phyloP scores from a whole-genome alignment of 2,113 vertebrate species.

The Callipepla squamata region DNA sequence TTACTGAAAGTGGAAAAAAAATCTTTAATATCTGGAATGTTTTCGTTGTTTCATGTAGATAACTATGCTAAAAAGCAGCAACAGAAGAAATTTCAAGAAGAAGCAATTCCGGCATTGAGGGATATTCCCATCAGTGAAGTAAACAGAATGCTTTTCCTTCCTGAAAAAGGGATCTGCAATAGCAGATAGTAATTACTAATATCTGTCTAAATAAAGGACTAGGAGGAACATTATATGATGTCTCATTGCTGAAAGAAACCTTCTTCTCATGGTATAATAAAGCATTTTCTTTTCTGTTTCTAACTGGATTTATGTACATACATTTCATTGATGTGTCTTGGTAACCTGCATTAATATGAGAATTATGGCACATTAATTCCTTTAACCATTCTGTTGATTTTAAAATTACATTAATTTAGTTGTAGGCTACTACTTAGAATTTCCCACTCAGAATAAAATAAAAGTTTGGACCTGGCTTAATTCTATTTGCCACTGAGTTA shows the following conservation, averaged over 20 bases:
- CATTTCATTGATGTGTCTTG: background rate
- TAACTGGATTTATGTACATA: background rate
- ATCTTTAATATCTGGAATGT: background rate
- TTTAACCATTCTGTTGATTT: background rate
- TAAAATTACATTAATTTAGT: background rate
- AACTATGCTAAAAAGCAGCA: slow-evolving; percentile 85
- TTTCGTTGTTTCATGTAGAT: slow-evolving; percentile 78
- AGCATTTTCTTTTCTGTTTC: background rate
- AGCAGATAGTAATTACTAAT: background rate
- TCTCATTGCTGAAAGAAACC: background rate
- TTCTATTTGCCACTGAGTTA: background rate
- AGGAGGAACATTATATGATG: background rate
- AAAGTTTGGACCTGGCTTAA: background rate
- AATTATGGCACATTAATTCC: background rate
- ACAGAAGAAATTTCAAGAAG: slow-evolving; percentile 74
- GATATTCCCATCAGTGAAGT: slow-evolving; percentile 91
- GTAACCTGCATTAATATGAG: background rate
- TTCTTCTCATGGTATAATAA: background rate
- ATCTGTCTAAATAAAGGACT: background rate
- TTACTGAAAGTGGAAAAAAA: background rate
- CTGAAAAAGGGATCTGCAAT: slow-evolving; percentile 10
- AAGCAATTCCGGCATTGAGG: slow-evolving; percentile 84
- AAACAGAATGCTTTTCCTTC: slow-evolving; percentile 88
- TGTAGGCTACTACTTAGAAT: background rate
- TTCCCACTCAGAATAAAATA: background rate